Conservation (phyloP, 2,797 vertebrate species). For the Holocentrus rufus region DNA sequence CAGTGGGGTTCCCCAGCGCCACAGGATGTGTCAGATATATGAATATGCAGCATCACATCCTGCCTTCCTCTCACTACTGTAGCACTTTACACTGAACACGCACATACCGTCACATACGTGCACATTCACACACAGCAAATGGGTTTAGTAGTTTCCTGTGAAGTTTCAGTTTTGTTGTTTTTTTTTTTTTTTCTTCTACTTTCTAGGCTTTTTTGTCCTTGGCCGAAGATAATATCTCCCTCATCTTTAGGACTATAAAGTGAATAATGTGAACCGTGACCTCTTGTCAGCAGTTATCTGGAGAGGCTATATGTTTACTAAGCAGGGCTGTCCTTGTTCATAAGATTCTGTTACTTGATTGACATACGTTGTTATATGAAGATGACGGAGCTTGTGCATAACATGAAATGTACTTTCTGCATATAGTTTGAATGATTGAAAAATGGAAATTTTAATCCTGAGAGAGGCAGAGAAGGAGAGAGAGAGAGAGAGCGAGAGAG, state of each 20-base stretch:
- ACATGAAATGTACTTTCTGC: not conserved
- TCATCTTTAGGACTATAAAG: conserved; percentile 14
- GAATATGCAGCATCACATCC: conserved; percentile 70
- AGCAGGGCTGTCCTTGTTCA: conserved; percentile 3
- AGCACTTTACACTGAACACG: conserved; percentile 47
- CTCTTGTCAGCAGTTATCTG: conserved; percentile 8
- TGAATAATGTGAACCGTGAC: conserved; percentile 28
- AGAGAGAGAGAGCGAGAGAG: no score
- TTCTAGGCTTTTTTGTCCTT: conserved; percentile 62
- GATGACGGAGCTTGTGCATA: conserved; percentile 4
- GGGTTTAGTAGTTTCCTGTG: conserved; percentile 64
- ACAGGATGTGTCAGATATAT: conserved; percentile 53
- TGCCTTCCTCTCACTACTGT: conserved; percentile 70
- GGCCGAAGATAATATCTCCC: not conserved
- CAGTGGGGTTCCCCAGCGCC: conserved; percentile 71
- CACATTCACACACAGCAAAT: conserved; percentile 57
- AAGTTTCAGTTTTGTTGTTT: conserved; percentile 75
- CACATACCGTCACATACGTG: conserved; percentile 14
- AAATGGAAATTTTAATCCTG: conserved; percentile 4
- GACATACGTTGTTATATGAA: conserved; percentile 17
- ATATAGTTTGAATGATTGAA: conserved; percentile 8
- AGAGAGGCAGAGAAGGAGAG: not conserved
- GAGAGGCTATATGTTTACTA: conserved; percentile 19
- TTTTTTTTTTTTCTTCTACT: conserved; percentile 58
- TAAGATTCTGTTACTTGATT: not conserved